Evolutionary conservation across 2,113 vertebrate species (phyloP).

Genomic region (Gambusia affinis): DNA sequence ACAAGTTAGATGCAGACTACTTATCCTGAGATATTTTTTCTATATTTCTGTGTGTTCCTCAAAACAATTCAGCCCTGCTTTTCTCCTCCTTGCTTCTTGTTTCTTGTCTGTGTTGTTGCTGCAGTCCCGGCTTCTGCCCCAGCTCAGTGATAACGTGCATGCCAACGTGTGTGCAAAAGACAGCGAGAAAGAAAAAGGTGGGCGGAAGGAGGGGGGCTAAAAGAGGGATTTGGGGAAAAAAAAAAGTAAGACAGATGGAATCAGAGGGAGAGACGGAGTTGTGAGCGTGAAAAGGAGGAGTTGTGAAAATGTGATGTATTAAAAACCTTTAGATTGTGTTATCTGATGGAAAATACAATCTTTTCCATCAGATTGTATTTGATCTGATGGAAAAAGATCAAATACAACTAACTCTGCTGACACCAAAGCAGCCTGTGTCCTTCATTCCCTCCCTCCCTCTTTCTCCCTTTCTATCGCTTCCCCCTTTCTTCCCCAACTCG

Average conservation of each 20-base stretch:
- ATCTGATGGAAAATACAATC: too few relatives aligned
- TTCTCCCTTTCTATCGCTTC: constrained; percentile 16
- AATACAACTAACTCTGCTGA: constrained; percentile 55
- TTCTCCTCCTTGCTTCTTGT: constrained; percentile 42
- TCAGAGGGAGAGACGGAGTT: constrained; percentile 37
- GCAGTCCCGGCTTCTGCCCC: constrained; percentile 45
- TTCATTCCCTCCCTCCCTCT: constrained; percentile 24
- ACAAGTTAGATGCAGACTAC: constrained; percentile 32
- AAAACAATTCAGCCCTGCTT: constrained; percentile 27
- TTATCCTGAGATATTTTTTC: constrained; percentile 46
- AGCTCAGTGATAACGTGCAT: constrained; percentile 37
- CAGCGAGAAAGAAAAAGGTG: constrained; percentile 28
- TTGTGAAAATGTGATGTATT: constrained; percentile 46
- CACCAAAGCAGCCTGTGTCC: constrained; percentile 51
- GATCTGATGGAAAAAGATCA: constrained; percentile 39
- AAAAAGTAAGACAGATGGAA: constrained; percentile 52
- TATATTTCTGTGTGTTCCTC: constrained; percentile 16
- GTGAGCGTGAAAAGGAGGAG: constrained; percentile 46
- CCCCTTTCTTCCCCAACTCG: constrained; percentile 17
- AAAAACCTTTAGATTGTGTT: constrained; percentile 22
- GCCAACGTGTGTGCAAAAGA: constrained; percentile 45
- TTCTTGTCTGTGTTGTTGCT: constrained; percentile 54
- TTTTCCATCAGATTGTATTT: too few relatives aligned
- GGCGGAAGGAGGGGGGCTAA: constrained; percentile 13
- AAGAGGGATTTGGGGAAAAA: constrained; percentile 30